Conservation (phyloP, 1,140 invertebrate genomes). For the Zaprionus camerounensis region DNA sequence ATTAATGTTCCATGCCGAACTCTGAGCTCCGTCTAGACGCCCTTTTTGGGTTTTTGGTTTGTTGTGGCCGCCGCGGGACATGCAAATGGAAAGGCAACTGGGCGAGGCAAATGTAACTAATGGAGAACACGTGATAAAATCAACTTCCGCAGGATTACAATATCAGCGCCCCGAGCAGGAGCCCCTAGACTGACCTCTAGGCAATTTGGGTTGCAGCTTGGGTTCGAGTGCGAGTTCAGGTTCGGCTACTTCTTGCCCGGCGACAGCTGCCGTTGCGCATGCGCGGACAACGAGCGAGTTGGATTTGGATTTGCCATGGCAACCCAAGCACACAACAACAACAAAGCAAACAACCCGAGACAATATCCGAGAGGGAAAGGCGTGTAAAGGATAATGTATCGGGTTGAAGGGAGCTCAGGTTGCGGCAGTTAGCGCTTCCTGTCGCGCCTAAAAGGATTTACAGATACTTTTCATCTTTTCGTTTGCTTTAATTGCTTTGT, state of each 20-base stretch:
- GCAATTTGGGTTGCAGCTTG: slow-evolving; percentile 13
- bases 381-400: slow-evolving; percentile 56
- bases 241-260: not conserved
- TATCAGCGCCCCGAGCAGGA: slow-evolving; percentile 41
- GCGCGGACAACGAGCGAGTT: slow-evolving; percentile 59
- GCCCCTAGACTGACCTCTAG: slow-evolving; percentile 1
- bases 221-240: slow-evolving; percentile 28
- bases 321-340: slow-evolving; percentile 41
- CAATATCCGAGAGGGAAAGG: not conserved
- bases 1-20: slow-evolving; percentile 32
- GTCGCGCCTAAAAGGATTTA: slow-evolving; percentile 73
- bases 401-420: slow-evolving; percentile 42
- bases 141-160: slow-evolving; percentile 80
- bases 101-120: slow-evolving; percentile 59
- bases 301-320: slow-evolving; percentile 65
- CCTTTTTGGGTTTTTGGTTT: slow-evolving; percentile 8
- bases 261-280: slow-evolving; percentile 74
- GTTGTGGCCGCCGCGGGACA: slow-evolving; percentile 22
- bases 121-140: slow-evolving; percentile 73
- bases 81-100: slow-evolving; percentile 23
- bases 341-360: not conserved
- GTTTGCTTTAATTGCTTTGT: slow-evolving; percentile 72
- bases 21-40: slow-evolving; percentile 43
- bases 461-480: slow-evolving; percentile 37
- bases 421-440: slow-evolving; percentile 26